Base-by-base conservation (phyloP, 2,888 invertebrate species). In the Alviniconcha strummeri region DNA sequence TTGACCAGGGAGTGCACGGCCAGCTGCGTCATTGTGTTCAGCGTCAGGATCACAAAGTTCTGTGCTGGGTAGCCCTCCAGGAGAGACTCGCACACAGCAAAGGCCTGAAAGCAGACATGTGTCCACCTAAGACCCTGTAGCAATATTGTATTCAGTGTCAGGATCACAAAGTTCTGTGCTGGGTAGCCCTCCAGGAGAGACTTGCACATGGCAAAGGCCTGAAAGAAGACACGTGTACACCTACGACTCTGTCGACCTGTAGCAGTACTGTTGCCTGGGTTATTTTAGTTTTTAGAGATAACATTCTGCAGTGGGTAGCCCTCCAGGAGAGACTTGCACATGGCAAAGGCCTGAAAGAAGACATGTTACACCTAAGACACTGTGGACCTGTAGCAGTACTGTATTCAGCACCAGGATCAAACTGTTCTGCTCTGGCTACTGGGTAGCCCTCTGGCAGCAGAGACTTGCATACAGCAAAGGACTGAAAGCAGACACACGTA, bases 1-100 rank as follows among this genome's bases (percentile, higher is more conserved):
- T 98, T 97, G 0, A 97, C 96, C 15, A 98, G 95, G 0, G 98
- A 98, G 77, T 97, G 96, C 1, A 97, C 96, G 0, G 98, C 97
- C 11, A 99, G 95, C 86, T 97, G 96, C 0, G 98, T 98, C 83
- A 98, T 95, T 0, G 98, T 97, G 88, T 96, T 96, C 72, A 98
- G 95, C 74, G 97, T 97, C 1, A 97, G 96, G 5, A 96, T 95
- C 0, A 97, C 96, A 93, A 97, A 97, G 92, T 96, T 96, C 90
- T 96, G 95, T 0, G 97, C 96, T 13, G 97, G 97, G 94, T 97
- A 97, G 92, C 96, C 96, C 8, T 96, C 96, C 84, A 97, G 93
- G 71, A 97, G 94, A 89, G 96, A 96, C 85, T 96, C 95, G 90
- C 97, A 97, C 5, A 97, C 93, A 83, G 96, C 95, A 85, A 97